Percentiles rank a stretch among this genome's conserved stretches.
Evolutionary conservation across 2,797 vertebrate genomes (phyloP).

Genomic region (Glossophaga mutica): DNA sequence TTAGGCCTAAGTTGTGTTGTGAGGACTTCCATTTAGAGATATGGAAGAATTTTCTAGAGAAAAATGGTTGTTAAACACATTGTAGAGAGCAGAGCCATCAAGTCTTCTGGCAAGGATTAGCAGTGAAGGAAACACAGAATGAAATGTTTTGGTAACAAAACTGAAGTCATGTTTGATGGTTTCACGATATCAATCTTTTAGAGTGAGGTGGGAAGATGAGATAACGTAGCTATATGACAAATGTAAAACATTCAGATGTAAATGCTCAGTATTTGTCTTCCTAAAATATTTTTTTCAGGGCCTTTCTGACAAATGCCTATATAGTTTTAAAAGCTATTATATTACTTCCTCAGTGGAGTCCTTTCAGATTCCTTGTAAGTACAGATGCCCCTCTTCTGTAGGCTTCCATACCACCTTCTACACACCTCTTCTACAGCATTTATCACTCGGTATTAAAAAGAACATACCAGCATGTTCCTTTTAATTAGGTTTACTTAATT

Average conservation of each 20-base stretch:
- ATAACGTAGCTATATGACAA: background rate
- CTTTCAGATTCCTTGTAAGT: background rate
- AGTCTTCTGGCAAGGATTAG: background rate
- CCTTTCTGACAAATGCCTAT: background rate
- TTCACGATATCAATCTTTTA: background rate
- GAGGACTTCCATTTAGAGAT: background rate
- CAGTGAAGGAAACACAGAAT: background rate
- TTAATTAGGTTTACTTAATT: background rate
- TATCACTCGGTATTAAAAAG: background rate
- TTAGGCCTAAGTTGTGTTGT: background rate
- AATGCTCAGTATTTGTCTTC: background rate
- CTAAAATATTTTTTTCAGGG: background rate
- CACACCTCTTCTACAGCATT: background rate
- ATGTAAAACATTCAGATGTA: background rate
- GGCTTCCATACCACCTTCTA: background rate
- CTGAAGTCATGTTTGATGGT: background rate
- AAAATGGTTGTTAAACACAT: background rate
- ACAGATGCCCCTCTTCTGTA: background rate
- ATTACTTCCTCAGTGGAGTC: background rate
- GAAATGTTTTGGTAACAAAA: background rate
- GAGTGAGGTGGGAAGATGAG: background rate
- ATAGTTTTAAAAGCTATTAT: background rate
- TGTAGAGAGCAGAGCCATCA: background rate
- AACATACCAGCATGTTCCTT: background rate
- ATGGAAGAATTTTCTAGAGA: background rate